Evolutionary conservation across 2,113 vertebrate genomes (phyloP), one percentile per base, ranked within the genome.

Genomic region (Amazona guildingii): DNA sequence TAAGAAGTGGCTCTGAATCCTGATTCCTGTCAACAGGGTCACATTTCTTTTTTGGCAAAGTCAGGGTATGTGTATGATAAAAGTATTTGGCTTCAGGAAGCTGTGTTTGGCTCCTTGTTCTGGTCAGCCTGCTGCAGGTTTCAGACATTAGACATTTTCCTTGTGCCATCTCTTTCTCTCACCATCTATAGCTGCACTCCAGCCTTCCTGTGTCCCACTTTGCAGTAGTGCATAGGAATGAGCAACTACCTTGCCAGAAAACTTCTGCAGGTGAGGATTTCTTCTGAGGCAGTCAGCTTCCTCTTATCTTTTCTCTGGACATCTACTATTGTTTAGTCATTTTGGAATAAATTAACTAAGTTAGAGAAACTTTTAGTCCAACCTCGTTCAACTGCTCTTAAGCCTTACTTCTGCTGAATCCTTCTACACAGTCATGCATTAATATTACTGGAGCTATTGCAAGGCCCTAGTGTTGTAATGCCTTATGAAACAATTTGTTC

Each of bases 1-100:
- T 44, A 1, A 13, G 49, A 62, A 24, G 16, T 12, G 29, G 23
- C 19, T 2, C 1, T 13, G 15, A 46, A 0, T 33, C 31, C 29
- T 80, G 23, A 15, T 44, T 67, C 17, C 31, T 57, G 29, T 29
- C 29, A 55, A 1, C 9, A 52, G 24, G 6, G 3, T 61, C 1
- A 0, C 1, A 1, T 87, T 75, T 19, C 5, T 51, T 37, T 41
- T 43, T 7, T 59, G 14, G 11, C 35, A 55, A 25, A 64, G 14
- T 6, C 6, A 6, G 28, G 19, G 5, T 25, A 6, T 20, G 14
- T 49, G 46, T 25, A 6, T 78, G 28, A 46, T 62, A 16, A 64
- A 28, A 43, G 6, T 39, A 7, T 28, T 46, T 85, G 39, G 51
- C 13, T 43, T 82, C 68, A 51, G 55, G 55, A 54, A 68, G n/a